These are phyloP conservation scores for Physocephala rufipes DNA, from an alignment of 2,888 invertebrate species.

Conservation along the genomic window DNA sequence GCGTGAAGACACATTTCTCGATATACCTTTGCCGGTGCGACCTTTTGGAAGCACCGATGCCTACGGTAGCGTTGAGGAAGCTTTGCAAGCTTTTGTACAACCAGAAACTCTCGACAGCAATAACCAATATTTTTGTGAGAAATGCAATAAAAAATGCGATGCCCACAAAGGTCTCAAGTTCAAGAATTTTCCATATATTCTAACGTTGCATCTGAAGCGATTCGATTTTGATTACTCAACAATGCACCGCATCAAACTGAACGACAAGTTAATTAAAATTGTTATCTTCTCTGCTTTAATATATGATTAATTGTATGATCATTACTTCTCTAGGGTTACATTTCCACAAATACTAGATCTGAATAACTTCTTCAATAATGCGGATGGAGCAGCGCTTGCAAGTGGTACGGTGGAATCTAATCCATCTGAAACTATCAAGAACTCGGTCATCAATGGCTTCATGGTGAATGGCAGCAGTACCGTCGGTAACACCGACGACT, in stretches of 20 bases:
- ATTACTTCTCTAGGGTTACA: constrained; percentile 71
- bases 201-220: constrained; percentile 86
- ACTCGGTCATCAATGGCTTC: constrained; percentile 35
- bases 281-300: background rate
- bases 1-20: constrained; percentile 83
- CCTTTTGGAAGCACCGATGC: constrained; percentile 81
- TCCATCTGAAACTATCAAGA: constrained; percentile 23
- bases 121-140: constrained; percentile 89
- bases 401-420: constrained; percentile 52
- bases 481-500: constrained; percentile 70
- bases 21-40: constrained; percentile 85
- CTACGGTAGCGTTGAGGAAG: constrained; percentile 85
- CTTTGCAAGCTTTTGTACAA: constrained; percentile 82
- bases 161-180: constrained; percentile 91
- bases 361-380: constrained; percentile 74
- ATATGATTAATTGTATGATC: constrained; percentile 23
- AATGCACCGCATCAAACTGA: constrained; percentile 85
- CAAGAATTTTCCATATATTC: constrained; percentile 83
- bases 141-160: constrained; percentile 85
- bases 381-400: constrained; percentile 45
- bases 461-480: constrained; percentile 51
- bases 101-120: constrained; percentile 84
- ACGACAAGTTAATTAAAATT: constrained; percentile 74
- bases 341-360: constrained; percentile 83
- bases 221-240: constrained; percentile 90